Evolutionary conservation across 2,797 vertebrate genomes (phyloP).

Genomic region (Artibeus lituratus): DNA sequence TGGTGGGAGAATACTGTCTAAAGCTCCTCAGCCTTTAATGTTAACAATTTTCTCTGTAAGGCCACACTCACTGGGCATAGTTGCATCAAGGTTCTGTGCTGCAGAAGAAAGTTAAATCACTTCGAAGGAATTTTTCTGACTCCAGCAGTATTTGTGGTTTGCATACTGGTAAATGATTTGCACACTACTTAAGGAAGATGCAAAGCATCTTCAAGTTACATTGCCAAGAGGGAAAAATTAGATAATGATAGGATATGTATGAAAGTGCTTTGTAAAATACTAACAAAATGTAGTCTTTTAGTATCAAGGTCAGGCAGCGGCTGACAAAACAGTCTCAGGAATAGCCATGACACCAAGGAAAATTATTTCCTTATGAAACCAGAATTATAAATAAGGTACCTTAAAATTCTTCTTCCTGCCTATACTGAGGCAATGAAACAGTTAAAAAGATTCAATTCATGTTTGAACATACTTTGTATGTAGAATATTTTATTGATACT

Average conservation of each 20-base stretch:
- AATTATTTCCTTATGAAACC: background rate
- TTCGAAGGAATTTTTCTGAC: conserved; percentile 47
- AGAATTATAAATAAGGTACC: background rate
- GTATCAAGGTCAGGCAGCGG: background rate
- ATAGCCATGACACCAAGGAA: background rate
- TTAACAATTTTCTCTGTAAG: background rate
- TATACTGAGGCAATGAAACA: background rate
- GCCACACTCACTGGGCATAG: background rate
- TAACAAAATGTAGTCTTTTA: background rate
- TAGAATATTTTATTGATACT: background rate
- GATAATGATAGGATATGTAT: conserved; percentile 4
- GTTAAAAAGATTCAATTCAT: background rate
- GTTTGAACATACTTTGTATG: background rate
- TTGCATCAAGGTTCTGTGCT: background rate
- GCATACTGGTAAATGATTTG: conserved; percentile 52
- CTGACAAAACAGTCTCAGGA: background rate
- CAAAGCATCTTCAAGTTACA: conserved; percentile 47
- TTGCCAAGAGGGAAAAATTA: conserved; percentile 12
- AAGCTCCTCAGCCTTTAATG: background rate
- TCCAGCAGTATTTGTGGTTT: conserved; percentile 1
- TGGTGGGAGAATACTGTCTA: background rate
- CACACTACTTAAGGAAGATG: conserved; percentile 32
- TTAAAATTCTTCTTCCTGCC: background rate
- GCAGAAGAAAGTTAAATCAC: conserved; percentile 10
- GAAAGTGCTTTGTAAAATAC: conserved; percentile 40